Conservation (phyloP, 2,113 vertebrate species). For the Oreochromis niloticus region DNA sequence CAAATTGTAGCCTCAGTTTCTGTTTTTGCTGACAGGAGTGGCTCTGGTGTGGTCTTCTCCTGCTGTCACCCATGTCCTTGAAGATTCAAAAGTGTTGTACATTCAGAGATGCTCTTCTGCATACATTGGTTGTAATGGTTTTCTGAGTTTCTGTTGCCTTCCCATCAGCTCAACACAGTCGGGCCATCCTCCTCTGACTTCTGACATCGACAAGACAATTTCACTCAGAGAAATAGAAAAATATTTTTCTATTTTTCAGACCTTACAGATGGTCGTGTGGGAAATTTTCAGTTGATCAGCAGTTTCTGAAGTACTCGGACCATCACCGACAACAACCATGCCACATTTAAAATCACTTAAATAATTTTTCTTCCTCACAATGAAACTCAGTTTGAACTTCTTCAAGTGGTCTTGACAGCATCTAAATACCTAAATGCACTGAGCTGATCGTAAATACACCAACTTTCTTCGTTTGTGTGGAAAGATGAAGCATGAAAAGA, state of each 20-base stretch:
- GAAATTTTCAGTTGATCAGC: neutral
- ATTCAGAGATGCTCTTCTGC: neutral
- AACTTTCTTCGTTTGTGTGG: neutral
- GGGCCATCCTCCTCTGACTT: neutral
- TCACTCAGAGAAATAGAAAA: neutral
- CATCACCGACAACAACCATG: neutral
- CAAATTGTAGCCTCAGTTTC: neutral
- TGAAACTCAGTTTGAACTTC: neutral
- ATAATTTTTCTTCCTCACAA: neutral
- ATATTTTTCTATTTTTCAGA: neutral
- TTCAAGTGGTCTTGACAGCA: accelerated
- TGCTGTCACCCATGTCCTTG: neutral
- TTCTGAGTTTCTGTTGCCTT: neutral
- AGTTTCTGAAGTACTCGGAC: neutral
- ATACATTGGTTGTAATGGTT: neutral
- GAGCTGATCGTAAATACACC: neutral
- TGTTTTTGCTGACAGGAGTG: neutral
- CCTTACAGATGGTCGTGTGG: neutral
- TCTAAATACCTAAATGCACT: neutral
- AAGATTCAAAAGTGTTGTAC: neutral
- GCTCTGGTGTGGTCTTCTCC: neutral
- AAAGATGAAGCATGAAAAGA: neutral
- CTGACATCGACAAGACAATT: neutral
- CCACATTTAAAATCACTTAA: neutral
- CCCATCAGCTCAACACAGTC: neutral